Evolutionary conservation across 2,113 vertebrate genomes (phyloP).

Genomic region (Microtus montanus): DNA sequence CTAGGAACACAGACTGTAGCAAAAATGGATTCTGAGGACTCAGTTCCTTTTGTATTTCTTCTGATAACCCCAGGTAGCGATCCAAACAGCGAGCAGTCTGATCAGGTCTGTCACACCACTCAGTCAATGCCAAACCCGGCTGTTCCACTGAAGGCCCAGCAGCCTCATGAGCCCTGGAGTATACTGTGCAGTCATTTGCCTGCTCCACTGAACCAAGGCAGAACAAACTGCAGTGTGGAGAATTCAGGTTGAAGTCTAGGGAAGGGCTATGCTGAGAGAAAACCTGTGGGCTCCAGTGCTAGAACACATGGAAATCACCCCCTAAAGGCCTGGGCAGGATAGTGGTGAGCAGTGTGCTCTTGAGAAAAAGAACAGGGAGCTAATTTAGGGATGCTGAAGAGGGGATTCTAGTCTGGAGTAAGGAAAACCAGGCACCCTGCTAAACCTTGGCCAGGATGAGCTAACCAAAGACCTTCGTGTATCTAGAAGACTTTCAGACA

Average conservation of each 20-base stretch:
- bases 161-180: neutral
- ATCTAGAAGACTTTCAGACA: neutral
- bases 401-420: neutral
- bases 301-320: neutral
- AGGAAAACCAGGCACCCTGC: neutral
- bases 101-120: neutral
- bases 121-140: neutral
- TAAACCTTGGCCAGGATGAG: neutral
- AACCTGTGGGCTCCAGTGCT: neutral
- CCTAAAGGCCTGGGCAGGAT: neutral
- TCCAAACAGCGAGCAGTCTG: neutral
- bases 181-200: neutral
- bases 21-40: neutral
- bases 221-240: rapidly evolving
- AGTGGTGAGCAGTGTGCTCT: neutral
- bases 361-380: neutral
- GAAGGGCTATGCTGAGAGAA: neutral
- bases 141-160: neutral
- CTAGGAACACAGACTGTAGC: neutral
- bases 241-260: neutral
- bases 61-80: neutral
- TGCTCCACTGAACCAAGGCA: neutral
- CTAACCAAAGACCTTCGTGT: neutral
- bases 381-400: no score
- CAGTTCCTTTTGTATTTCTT: neutral